phyloP scores from a whole-genome alignment of 1,140 invertebrate species.

The Brachionus asplanchnoidis region DNA sequence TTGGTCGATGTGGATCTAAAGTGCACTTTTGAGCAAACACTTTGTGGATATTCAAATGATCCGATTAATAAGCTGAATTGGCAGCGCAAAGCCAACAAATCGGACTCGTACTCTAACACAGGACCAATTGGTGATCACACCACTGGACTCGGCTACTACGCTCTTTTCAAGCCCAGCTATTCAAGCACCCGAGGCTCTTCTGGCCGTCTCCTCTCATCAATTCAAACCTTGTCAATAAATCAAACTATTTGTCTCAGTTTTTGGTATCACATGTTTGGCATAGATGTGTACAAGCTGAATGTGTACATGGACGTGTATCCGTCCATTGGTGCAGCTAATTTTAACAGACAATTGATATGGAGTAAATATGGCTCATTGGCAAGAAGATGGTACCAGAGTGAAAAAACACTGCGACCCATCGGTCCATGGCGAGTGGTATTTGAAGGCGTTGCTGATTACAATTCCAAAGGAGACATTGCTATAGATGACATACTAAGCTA shows the following conservation, averaged over 20 bases:
- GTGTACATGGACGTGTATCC: slow-evolving; percentile 45
- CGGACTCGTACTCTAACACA: slow-evolving; percentile 45
- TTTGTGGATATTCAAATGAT: slow-evolving; percentile 70
- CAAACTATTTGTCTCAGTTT: background rate
- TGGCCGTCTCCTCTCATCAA: background rate
- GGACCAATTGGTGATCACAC: slow-evolving; percentile 45
- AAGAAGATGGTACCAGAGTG: slow-evolving; percentile 49
- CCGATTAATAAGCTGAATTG: slow-evolving; percentile 71
- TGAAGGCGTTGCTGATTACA: background rate
- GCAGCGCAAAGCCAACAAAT: slow-evolving; percentile 61
- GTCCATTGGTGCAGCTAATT: background rate
- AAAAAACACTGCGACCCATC: slow-evolving; percentile 44
- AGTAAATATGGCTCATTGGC: slow-evolving; percentile 48
- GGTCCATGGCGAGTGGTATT: background rate
- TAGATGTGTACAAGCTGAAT: slow-evolving; percentile 46
- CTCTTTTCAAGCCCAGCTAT: background rate
- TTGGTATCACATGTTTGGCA: slow-evolving; percentile 42
- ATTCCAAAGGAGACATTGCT: slow-evolving; percentile 43
- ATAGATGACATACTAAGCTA: slow-evolving; percentile 45
- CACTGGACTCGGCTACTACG: slow-evolving; percentile 45
- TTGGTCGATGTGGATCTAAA: slow-evolving; percentile 24
- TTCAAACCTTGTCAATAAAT: background rate
- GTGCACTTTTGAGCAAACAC: slow-evolving; percentile 44
- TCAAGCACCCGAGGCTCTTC: slow-evolving; percentile 8
- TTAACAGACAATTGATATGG: slow-evolving; percentile 46